Conservation (phyloP, 2,888 invertebrate species). For the Scrobipalpa atriplicella region DNA sequence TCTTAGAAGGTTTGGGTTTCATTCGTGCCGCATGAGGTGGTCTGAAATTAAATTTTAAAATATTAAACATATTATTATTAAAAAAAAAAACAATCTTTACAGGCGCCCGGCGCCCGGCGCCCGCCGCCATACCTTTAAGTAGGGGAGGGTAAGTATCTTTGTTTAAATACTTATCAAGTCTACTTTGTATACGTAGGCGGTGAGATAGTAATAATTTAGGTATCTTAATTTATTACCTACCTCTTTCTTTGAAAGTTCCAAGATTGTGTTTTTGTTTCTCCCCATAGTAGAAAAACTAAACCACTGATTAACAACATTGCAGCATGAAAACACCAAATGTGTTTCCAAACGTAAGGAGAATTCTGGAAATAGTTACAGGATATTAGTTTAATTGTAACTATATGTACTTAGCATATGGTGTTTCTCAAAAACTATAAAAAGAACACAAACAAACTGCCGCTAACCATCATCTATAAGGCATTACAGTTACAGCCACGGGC, state of each 20-base stretch:
- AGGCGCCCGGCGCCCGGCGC: too few species aligned
- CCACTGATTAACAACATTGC: conserved; percentile 62
- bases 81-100: too few species aligned
- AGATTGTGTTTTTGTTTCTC: conserved; percentile 63
- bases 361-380: conserved; percentile 48
- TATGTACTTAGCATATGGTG: too few species aligned
- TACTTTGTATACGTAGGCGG: too few species aligned
- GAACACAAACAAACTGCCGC: too few species aligned
- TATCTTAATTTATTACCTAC: conserved; percentile 30
- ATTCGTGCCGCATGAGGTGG: conserved; percentile 30
- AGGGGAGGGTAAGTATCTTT: too few species aligned
- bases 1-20: conserved; percentile 53
- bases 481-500: too few species aligned
- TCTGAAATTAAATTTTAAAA: not conserved
- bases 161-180: too few species aligned
- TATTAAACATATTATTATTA: too few species aligned
- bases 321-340: conserved; percentile 75
- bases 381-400: not conserved
- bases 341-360: conserved; percentile 61
- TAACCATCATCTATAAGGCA: too few species aligned
- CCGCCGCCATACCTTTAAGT: too few species aligned
- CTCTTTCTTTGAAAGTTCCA: conserved; percentile 60
- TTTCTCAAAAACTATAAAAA: too few species aligned
- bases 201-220: not conserved
- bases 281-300: conserved; percentile 66